A percentile compares a stretch with the other conserved stretches of the same genome.
Conservation (phyloP, 2,888 invertebrate species). For the Aphrophora alni region DNA sequence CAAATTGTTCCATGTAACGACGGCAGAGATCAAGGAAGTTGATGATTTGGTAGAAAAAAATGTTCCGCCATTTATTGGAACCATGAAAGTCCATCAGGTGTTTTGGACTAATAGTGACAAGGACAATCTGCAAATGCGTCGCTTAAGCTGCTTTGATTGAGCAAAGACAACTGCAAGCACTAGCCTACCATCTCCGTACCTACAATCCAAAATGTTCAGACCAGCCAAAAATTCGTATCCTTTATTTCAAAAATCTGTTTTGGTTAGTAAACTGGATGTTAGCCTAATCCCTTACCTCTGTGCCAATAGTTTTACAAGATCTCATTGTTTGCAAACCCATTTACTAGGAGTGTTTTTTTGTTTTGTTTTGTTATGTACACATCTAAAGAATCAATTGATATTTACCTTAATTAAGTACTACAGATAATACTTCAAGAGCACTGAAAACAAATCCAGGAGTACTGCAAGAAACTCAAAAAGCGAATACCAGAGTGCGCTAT, state of each 20-base stretch:
- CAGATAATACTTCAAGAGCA: conserved; percentile 6
- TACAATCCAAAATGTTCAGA: background rate
- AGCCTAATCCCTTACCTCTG: conserved; percentile 9
- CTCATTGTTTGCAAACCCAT: background rate
- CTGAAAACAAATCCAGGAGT: background rate
- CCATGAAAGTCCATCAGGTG: background rate
- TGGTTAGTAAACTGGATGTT: background rate
- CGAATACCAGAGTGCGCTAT: conserved; percentile 8
- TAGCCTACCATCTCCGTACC: background rate
- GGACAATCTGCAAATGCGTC: background rate
- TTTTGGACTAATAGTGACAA: no score
- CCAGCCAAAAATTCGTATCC: background rate
- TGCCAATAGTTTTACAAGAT: background rate
- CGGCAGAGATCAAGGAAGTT: background rate
- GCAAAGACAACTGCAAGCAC: background rate
- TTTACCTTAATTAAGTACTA: conserved; percentile 6
- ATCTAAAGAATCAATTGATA: conserved; percentile 6
- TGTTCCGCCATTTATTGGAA: background rate
- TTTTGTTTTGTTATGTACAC: background rate
- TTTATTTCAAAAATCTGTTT: background rate
- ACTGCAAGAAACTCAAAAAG: background rate
- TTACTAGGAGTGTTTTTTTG: background rate
- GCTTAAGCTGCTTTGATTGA: background rate
- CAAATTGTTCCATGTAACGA: background rate
- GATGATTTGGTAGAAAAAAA: background rate